Conservation (phyloP, 2,113 vertebrate species). For the Arenaria interpres region DNA sequence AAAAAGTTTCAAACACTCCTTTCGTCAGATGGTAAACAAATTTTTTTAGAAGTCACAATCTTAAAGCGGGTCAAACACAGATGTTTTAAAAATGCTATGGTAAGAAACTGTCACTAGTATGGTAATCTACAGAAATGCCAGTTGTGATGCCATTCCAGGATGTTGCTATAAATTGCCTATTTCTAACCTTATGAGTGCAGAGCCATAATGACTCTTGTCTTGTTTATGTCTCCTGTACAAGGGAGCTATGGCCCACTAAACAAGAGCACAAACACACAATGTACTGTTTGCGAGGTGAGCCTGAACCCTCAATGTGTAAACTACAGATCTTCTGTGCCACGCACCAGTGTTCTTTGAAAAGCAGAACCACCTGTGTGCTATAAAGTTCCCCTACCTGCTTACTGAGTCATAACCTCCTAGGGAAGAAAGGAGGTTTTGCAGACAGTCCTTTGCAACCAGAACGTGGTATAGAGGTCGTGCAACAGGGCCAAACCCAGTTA, state of each 20-base stretch:
- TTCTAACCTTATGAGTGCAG: background rate
- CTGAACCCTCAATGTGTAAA: background rate
- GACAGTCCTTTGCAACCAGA: background rate
- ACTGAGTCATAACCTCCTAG: background rate
- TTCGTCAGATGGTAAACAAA: background rate
- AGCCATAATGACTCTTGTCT: background rate
- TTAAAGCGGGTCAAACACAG: background rate
- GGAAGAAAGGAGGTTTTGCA: background rate
- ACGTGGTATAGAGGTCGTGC: accelerated
- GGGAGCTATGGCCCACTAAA: background rate
- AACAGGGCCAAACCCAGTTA: background rate
- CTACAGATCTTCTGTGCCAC: background rate
- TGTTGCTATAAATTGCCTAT: background rate
- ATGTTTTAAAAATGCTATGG: background rate
- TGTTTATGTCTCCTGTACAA: background rate
- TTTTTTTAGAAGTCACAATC: background rate
- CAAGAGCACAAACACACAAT: background rate
- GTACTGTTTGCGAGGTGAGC: background rate
- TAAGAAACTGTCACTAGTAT: background rate
- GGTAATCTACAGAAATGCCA: background rate
- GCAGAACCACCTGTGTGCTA: background rate
- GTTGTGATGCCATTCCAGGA: background rate
- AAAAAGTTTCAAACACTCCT: background rate
- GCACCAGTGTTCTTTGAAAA: background rate
- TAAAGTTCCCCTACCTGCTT: background rate